Evolutionary conservation across 2,113 vertebrate species (phyloP), one percentile per base, ranked within the genome.

Genomic region (Anolis sagrei): DNA sequence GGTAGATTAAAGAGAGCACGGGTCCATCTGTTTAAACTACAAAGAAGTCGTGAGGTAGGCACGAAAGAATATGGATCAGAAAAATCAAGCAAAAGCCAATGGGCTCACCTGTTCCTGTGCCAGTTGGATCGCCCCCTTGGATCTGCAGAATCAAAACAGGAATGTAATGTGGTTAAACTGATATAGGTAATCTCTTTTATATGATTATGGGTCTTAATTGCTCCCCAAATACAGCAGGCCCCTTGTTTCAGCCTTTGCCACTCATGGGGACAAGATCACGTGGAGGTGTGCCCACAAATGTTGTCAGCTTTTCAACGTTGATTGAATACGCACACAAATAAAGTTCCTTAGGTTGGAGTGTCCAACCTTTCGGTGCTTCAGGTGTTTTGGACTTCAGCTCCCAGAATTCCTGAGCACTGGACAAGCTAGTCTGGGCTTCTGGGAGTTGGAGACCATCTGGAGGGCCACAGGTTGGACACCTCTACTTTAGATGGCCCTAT

Each of bases 101-200:
- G 78, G 49, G 73, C 49, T 87, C 85, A 99, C 98, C 98, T 95
- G 97, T 98, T 75, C 99, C 98, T 0, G 98, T 99, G 93, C 98
- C 99, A 3, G 98, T 99, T 0, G 99, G 98, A 92, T 99, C 99
- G 6, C 99, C 99, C 64, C 99, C 99, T 91, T 99, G 99, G 93
- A 99, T 99, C 98, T 99, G 93, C 34, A 68, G 89, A 92, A 90
- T 90, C 81, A 89, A 91, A 90, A 93, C 2, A 66, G 5, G 64
- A 61, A 9, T 0, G 9, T 61, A 44, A 39, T n/a, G 29, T 14
- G 62, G 74, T 11, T 4, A 87, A 27, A 64, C 7, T 66, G 23
- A 66, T 44, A 44, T 44, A 44, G 39, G 39, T 44, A 44, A 5
- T 16, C 61, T 64, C 25, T 23, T 64, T 64, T 23, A 8, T 64